These are phyloP conservation scores for Rutpela maculata DNA, from an alignment of 2,888 invertebrate species.

Conservation along the genomic window DNA sequence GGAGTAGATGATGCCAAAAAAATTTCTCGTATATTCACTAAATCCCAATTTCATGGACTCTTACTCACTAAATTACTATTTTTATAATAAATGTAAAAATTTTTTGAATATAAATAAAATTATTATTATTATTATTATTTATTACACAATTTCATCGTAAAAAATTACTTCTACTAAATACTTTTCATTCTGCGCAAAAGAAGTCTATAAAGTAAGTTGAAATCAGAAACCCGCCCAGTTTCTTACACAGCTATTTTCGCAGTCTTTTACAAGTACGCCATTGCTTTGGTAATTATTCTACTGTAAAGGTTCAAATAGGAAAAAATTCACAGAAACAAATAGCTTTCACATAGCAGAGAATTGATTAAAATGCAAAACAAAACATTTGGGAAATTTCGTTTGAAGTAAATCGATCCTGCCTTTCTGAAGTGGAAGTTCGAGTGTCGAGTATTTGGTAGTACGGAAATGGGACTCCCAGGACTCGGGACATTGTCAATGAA, in stretches of 20 bases:
- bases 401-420: conserved; percentile 23
- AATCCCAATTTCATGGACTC: too few species aligned
- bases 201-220: too few species aligned
- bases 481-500: not conserved
- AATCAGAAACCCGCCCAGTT: too few species aligned
- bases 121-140: too few species aligned
- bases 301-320: not conserved
- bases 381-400: conserved; percentile 28
- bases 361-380: conserved; percentile 37
- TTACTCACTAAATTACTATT: too few species aligned
- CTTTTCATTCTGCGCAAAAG: too few species aligned
- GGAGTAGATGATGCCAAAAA: too few species aligned
- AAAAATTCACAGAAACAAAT: not conserved
- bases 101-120: too few species aligned
- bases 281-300: not conserved
- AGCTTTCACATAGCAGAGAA: not conserved
- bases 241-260: not conserved
- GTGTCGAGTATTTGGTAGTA: not conserved
- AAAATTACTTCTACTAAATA: too few species aligned
- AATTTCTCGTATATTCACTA: too few species aligned
- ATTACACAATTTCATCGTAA: too few species aligned
- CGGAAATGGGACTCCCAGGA: conserved; percentile 9
- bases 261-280: not conserved
- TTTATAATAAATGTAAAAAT: too few species aligned
- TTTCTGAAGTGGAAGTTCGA: conserved; percentile 12